phyloP scores from a whole-genome alignment of 2,113 vertebrate species.

The Semicossyphus pulcher region DNA sequence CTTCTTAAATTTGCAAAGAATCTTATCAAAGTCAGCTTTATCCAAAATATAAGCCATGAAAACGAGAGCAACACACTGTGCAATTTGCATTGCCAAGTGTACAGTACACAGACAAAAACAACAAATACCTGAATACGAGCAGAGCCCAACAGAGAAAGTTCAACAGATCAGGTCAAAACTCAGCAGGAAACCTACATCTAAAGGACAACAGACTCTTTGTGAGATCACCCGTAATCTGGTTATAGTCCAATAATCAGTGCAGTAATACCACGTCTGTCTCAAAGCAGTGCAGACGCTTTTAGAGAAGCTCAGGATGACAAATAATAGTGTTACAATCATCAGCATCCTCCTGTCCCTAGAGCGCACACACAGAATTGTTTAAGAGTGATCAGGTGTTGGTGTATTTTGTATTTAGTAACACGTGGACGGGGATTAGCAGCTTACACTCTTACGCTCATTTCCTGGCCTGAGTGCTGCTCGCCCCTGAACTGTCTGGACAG shows the following conservation, averaged over 20 bases:
- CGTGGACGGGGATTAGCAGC: constrained; percentile 68
- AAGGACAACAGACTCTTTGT: constrained; percentile 14
- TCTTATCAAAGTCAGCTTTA: too few species aligned
- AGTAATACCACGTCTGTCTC: constrained; percentile 8
- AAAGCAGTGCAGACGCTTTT: too few species aligned
- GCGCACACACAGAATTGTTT: not conserved
- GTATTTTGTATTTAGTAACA: constrained; percentile 51
- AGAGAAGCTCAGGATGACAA: not conserved
- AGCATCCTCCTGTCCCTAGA: not conserved
- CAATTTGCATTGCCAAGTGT: too few species aligned
- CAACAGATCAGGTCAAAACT: constrained; percentile 23
- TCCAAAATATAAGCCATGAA: too few species aligned
- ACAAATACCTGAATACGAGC: not conserved
- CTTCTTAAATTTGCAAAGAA: too few species aligned
- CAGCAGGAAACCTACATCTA: constrained; percentile 12
- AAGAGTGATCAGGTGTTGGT: constrained; percentile 8
- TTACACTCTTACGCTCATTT: constrained; percentile 64
- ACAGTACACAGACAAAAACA: not conserved
- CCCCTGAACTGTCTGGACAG: constrained; percentile 9
- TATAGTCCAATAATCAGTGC: constrained; percentile 21
- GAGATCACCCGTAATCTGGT: constrained; percentile 39
- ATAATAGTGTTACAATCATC: too few species aligned
- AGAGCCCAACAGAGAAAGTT: not conserved
- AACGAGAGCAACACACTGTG: too few species aligned
- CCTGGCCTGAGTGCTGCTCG: constrained; percentile 25